Percentiles rank a stretch among this genome's conserved stretches.
phyloP scores from a whole-genome alignment of 2,888 invertebrate genomes.

The Eristalinus sepulchralis region DNA sequence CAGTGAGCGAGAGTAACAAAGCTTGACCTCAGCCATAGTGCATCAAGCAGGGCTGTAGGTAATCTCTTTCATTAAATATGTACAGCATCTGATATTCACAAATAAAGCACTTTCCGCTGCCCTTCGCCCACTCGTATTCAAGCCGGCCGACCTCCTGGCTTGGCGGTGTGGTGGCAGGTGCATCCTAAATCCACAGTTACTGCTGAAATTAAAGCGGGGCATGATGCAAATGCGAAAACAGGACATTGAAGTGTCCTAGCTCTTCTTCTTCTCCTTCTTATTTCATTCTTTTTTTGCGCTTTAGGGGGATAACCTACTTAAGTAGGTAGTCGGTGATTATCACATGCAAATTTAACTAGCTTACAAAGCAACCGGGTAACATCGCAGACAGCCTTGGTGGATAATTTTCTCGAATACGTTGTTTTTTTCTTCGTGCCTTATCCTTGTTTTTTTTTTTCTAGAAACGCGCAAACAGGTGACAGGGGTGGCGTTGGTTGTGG shows the following conservation, averaged over 20 bases:
- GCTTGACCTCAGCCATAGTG: conserved; percentile 67
- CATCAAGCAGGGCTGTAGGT: conserved; percentile 51
- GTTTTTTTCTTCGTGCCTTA: not conserved
- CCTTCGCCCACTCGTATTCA: not conserved
- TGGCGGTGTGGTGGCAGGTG: conserved; percentile 10
- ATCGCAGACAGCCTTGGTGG: conserved; percentile 59
- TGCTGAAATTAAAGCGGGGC: conserved; percentile 45
- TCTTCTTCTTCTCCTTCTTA: not conserved
- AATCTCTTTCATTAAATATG: conserved; percentile 67
- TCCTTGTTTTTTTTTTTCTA: conserved; percentile 38
- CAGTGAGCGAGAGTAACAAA: conserved; percentile 52
- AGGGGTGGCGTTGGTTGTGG: conserved; percentile 14
- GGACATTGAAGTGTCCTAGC: conserved; percentile 45
- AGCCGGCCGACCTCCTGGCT: not conserved
- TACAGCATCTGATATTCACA: conserved; percentile 65
- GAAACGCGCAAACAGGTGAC: conserved; percentile 65
- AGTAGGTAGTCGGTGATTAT: conserved; percentile 68
- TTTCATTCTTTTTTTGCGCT: conserved; percentile 50
- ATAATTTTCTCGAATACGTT: not conserved
- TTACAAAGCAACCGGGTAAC: conserved; percentile 52
- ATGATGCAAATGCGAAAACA: conserved; percentile 55
- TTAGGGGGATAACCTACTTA: conserved; percentile 68
- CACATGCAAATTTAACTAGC: conserved; percentile 71
- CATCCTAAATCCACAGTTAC: conserved; percentile 39
- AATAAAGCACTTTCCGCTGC: conserved; percentile 41